Percentiles rank a stretch among this genome's conserved stretches.
phyloP scores from a whole-genome alignment of 2,888 invertebrate genomes.

The Crepidodera aurea region DNA sequence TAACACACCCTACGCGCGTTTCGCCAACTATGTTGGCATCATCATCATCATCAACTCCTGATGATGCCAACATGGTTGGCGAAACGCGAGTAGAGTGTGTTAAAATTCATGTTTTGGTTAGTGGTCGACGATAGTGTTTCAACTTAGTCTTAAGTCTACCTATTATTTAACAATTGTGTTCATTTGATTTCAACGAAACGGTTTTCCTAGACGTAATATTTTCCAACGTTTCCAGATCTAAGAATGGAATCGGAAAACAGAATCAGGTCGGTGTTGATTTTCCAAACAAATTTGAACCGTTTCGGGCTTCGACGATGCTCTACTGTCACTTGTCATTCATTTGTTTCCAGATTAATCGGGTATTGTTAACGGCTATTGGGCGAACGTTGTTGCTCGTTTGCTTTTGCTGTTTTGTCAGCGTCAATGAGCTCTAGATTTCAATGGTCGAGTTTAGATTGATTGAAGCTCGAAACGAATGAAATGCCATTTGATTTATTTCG shows the following conservation, averaged over 20 bases:
- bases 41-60: too few relatives aligned
- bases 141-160: too few relatives aligned
- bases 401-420: constrained; percentile 47
- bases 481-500: constrained; percentile 50
- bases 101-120: too few relatives aligned
- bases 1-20: too few relatives aligned
- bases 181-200: too few relatives aligned
- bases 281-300: constrained; percentile 41
- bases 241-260: constrained; percentile 13
- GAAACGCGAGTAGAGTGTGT: too few relatives aligned
- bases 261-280: constrained; percentile 36
- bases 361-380: constrained; percentile 52
- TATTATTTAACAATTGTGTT: too few relatives aligned
- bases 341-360: constrained; percentile 52
- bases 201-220: too few relatives aligned
- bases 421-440: constrained; percentile 46
- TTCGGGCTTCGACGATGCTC: constrained; percentile 41
- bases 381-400: constrained; percentile 45
- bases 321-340: constrained; percentile 54
- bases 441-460: constrained; percentile 46
- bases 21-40: too few relatives aligned
- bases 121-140: too few relatives aligned
- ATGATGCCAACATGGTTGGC: too few relatives aligned
- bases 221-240: background rate
- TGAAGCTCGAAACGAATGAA: constrained; percentile 44